phyloP scores from a whole-genome alignment of 2,797 vertebrate genomes.

The Rhodeus uyekii region DNA sequence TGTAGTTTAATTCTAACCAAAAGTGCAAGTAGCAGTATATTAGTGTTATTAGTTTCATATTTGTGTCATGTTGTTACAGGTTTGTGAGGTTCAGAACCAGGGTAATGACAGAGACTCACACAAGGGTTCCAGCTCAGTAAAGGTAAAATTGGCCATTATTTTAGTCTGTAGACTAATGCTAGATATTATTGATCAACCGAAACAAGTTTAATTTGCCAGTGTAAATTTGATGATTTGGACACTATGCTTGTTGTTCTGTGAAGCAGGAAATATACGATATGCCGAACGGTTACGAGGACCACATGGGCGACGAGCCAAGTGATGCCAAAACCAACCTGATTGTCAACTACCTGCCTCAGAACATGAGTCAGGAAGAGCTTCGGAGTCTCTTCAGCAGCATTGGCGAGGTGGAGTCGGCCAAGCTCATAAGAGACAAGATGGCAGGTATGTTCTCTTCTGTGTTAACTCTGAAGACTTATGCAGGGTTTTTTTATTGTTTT shows the following conservation, averaged over 20 bases:
- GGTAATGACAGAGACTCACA: constrained; percentile 70
- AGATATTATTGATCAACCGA: neutral
- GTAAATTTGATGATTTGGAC: neutral
- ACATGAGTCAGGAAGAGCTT: constrained; percentile 97
- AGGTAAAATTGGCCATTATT: constrained; percentile 38
- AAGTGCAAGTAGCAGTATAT: neutral
- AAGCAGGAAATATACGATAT: constrained; percentile 75
- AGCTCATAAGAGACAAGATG: constrained; percentile 97
- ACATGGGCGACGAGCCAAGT: constrained; percentile 91
- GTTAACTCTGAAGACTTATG: too few relatives aligned
- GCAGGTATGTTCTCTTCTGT: constrained; percentile 82
- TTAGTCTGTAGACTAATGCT: neutral
- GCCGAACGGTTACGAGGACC: constrained; percentile 92
- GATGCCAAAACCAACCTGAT: constrained; percentile 95
- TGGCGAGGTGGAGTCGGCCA: constrained; percentile 93
- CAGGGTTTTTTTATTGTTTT: neutral
- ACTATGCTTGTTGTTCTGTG: neutral
- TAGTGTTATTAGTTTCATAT: neutral
- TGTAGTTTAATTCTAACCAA: neutral
- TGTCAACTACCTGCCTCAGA: constrained; percentile 98
- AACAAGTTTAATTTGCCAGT: neutral
- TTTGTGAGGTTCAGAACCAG: constrained; percentile 80
- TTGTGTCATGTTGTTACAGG: constrained; percentile 62
- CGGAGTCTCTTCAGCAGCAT: constrained; percentile 96
- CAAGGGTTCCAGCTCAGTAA: constrained; percentile 37